Percentiles rank a stretch among this genome's conserved stretches.
These are phyloP conservation scores for Mormyrus lacerda DNA, from an alignment of 2,113 vertebrate species.

Conservation along the genomic window DNA sequence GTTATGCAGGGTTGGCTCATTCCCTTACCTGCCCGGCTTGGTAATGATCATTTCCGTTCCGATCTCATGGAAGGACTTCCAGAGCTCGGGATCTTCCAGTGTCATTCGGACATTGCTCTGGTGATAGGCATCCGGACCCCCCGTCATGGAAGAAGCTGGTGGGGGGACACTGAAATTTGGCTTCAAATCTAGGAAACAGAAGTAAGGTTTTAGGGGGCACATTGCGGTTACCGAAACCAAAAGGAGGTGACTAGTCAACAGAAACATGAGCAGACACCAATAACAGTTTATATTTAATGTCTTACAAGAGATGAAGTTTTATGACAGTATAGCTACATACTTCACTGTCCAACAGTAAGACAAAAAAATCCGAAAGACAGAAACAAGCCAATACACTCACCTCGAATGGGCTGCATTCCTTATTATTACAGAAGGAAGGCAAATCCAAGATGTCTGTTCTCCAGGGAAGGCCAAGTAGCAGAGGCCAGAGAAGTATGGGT, in stretches of 20 bases:
- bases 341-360: background rate
- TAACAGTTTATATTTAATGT: background rate
- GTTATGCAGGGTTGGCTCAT: background rate
- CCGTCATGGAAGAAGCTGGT: slow-evolving; percentile 44
- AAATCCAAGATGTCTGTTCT: background rate
- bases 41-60: slow-evolving; percentile 94
- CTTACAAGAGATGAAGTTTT: background rate
- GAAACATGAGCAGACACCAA: background rate
- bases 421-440: slow-evolving; percentile 2
- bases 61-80: slow-evolving; percentile 74
- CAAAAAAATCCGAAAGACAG: background rate
- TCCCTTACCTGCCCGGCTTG: slow-evolving; percentile 74
- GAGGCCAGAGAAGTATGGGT: background rate
- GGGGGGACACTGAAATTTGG: slow-evolving; percentile 56
- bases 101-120: slow-evolving; percentile 66
- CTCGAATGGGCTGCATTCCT: slow-evolving; percentile 63
- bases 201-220: background rate
- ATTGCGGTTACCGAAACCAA: background rate
- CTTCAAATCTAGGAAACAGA: slow-evolving; percentile 57
- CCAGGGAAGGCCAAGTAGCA: background rate
- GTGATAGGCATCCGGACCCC: slow-evolving; percentile 53
- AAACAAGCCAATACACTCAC: slow-evolving; percentile 40
- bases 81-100: slow-evolving; percentile 74
- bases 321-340: background rate
- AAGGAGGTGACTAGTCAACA: background rate